Conservation (phyloP, 2,888 invertebrate genomes). For the Cephus sareptanus region DNA sequence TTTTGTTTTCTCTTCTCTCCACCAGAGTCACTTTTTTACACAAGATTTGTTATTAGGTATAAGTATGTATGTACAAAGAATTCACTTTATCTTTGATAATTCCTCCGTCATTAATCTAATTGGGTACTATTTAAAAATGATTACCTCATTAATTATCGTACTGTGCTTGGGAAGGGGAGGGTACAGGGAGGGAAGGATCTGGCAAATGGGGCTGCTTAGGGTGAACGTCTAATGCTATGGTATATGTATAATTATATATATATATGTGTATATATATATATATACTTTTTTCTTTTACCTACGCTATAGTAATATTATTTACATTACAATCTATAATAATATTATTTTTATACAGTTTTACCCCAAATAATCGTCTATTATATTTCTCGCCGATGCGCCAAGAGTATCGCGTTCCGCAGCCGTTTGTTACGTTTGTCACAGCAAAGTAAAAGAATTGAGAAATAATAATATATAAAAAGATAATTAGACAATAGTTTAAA, state of each 20-base stretch:
- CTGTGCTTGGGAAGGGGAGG: slow-evolving; percentile 31
- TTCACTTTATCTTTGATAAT: slow-evolving; percentile 32
- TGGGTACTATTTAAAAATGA: slow-evolving; percentile 41
- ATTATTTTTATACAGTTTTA: slow-evolving; percentile 51
- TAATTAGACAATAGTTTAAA: not conserved
- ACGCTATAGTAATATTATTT: slow-evolving; percentile 48
- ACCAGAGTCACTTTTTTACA: slow-evolving; percentile 36
- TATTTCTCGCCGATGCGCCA: slow-evolving; percentile 31
- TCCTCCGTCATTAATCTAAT: slow-evolving; percentile 26
- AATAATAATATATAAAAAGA: slow-evolving; percentile 27
- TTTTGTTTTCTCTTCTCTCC: slow-evolving; percentile 8
- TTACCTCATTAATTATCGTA: slow-evolving; percentile 34
- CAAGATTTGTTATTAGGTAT: slow-evolving; percentile 34
- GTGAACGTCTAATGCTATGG: slow-evolving; percentile 31
- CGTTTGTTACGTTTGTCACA: slow-evolving; percentile 34
- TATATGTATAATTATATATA: slow-evolving; percentile 20
- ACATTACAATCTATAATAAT: slow-evolving; percentile 48
- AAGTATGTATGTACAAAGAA: slow-evolving; percentile 43
- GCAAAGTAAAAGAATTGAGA: slow-evolving; percentile 27
- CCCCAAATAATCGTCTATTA: slow-evolving; percentile 13
- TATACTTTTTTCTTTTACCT: slow-evolving; percentile 32
- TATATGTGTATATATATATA: slow-evolving; percentile 14
- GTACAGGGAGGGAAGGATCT: slow-evolving; percentile 2
- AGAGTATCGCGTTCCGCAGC: slow-evolving; percentile 28
- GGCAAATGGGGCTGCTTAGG: slow-evolving; percentile 16